Evolutionary conservation across 92 coral and sea anemone genomes (phyloP).

Genomic region (Epizoanthus illoricatus): DNA sequence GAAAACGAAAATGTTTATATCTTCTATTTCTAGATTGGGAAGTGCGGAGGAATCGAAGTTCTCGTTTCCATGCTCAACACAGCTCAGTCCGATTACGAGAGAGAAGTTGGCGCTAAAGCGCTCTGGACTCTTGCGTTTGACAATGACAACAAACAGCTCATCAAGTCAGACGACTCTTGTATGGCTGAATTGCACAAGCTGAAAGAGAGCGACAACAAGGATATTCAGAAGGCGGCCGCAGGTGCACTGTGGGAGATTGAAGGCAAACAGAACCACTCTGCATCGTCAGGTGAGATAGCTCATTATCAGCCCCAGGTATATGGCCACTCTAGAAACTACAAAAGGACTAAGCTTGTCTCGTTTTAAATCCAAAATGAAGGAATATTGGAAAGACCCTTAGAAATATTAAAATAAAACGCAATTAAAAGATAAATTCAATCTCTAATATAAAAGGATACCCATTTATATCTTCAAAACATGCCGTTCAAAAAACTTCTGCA

Average conservation of each 20-base stretch:
- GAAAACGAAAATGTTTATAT: too few relatives aligned
- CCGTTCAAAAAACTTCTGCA: too few relatives aligned
- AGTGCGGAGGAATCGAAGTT: slow-evolving; percentile 61
- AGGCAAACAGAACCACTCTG: slow-evolving; percentile 58
- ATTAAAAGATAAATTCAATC: too few relatives aligned
- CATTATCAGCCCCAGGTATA: too few relatives aligned
- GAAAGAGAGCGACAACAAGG: slow-evolving; percentile 28
- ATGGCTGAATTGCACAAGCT: slow-evolving; percentile 52
- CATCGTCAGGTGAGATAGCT: slow-evolving; percentile 3
- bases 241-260: slow-evolving; percentile 83
- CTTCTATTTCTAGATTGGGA: slow-evolving; percentile 55
- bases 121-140: slow-evolving; percentile 81
- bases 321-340: too few relatives aligned
- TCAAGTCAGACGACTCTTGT: slow-evolving; percentile 23
- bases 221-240: slow-evolving; percentile 59
- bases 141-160: slow-evolving; percentile 52
- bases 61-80: slow-evolving; percentile 54
- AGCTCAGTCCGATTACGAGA: slow-evolving; percentile 55
- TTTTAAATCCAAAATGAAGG: too few relatives aligned
- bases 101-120: slow-evolving; percentile 46
- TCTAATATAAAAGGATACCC: too few relatives aligned
- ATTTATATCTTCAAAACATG: too few relatives aligned
- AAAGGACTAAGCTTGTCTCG: too few relatives aligned
- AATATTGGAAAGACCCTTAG: too few relatives aligned
- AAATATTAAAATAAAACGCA: too few relatives aligned